Base-by-base conservation (phyloP, 2,113 vertebrate species). In the Cisticola juncidis region DNA sequence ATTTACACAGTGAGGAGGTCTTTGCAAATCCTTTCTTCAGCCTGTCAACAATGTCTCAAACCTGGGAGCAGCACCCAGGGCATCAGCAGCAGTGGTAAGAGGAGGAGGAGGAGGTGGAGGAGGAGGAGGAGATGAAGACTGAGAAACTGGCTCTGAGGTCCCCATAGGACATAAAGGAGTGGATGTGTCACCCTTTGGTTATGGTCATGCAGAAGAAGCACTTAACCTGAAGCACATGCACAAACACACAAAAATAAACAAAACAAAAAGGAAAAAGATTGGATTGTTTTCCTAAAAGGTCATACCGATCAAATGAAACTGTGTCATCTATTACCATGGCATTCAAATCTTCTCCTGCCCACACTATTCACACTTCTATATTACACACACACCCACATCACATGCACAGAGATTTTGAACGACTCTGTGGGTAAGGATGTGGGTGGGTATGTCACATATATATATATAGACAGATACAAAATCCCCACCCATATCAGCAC, bases 211-310 rank as follows among this genome's bases (percentile, higher is more conserved):
- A 97, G 98, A 96, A 96, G 97, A 82, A 95, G 96, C 70, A 94
- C 95, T 97, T 98, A 97, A 98, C 98, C 98, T 98, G 96, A 95
- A 97, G 97, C 89, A 96, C 95, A 97, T 92, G 92, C 93, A 97
- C 95, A 96, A 97, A 98, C 81, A 98, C 95, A 97, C 92, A 97
- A 97, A 96, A 97, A 97, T 93, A 97, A 96, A 96, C 94, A 95
- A 93, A 96, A 96, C 85, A 95, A 86, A 94, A 96, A 90, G 91
- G 94, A 64, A 96, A 94, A 94, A 96, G 94, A 95, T 93, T 85
- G 95, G 97, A 91, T 91, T 74, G 91, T 95, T 96, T 94, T 94
- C 77, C 92, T 94, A 74, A 97, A 94, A 96, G 95, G 88, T 96
- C 94, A 96, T 66, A 70, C 57, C 3, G 92, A 90, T 93, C 94